Evolutionary conservation across 2,888 invertebrate species (phyloP).

Genomic region (Hemicrepidius hirtus): DNA sequence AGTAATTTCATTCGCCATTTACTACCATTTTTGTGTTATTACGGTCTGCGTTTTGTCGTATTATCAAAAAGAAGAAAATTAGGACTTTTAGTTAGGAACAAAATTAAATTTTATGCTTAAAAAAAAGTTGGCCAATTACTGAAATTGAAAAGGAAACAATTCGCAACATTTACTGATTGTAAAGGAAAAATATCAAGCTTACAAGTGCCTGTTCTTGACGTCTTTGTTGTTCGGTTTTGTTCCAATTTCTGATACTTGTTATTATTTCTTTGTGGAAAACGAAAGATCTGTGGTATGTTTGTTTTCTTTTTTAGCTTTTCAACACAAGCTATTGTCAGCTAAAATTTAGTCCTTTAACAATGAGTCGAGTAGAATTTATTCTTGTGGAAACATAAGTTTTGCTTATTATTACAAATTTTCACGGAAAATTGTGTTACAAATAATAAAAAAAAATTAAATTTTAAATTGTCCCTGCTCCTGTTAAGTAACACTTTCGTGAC

Average conservation of each 20-base stretch:
- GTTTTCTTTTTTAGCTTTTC: not conserved
- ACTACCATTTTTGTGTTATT: conserved; percentile 38
- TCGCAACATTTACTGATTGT: not conserved
- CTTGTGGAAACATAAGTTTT: too few relatives aligned
- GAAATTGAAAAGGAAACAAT: conserved; percentile 10
- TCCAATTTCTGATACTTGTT: conserved; percentile 14
- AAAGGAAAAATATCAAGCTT: conserved; percentile 17
- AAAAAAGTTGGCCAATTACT: conserved; percentile 26
- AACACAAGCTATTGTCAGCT: not conserved
- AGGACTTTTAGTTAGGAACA: not conserved
- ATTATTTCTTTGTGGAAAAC: not conserved
- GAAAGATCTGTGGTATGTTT: not conserved
- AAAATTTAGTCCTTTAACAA: too few relatives aligned
- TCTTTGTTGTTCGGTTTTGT: conserved; percentile 15
- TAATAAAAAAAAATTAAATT: too few relatives aligned
- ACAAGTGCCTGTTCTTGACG: conserved; percentile 14
- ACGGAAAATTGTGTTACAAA: too few relatives aligned
- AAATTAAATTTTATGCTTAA: conserved; percentile 30
- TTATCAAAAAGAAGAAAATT: not conserved
- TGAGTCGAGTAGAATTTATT: too few relatives aligned
- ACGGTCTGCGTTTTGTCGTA: conserved; percentile 9
- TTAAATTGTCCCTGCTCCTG: too few relatives aligned
- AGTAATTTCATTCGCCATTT: conserved; percentile 48
- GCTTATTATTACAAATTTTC: too few relatives aligned
- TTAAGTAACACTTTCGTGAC: too few relatives aligned